A percentile compares a stretch with the other conserved stretches of the same genome.
Conservation (phyloP, 2,113 vertebrate species). For the Ia io region DNA sequence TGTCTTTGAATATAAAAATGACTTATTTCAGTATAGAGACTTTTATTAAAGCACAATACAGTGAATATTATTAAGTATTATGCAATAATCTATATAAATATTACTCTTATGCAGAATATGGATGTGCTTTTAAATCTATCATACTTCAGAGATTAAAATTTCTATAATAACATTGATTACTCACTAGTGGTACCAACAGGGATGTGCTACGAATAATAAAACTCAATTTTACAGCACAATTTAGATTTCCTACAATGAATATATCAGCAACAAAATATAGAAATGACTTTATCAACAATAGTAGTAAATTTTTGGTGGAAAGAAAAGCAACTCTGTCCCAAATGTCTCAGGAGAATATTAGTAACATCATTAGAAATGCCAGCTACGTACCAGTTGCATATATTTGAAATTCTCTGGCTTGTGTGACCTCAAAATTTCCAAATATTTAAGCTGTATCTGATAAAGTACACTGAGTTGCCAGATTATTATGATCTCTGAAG, state of each 20-base stretch:
- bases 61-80: background rate
- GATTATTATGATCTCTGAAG: no score
- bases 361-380: background rate
- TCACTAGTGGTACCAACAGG: background rate
- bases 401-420: background rate
- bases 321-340: background rate
- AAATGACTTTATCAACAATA: background rate
- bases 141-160: slow-evolving; percentile 7
- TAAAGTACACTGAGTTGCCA: background rate
- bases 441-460: background rate
- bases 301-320: background rate
- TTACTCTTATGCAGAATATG: slow-evolving; percentile 3
- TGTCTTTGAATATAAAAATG: slow-evolving; percentile 12
- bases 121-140: background rate
- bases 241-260: background rate
- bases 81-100: background rate
- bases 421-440: background rate
- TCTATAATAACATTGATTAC: background rate
- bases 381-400: background rate
- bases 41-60: slow-evolving; percentile 8
- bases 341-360: background rate
- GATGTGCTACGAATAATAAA: background rate
- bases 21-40: background rate
- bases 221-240: background rate
- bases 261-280: slow-evolving; percentile 4